Percentiles rank a stretch among this genome's conserved stretches.
These are phyloP conservation scores for Enhydra lutris DNA, from an alignment of 2,113 vertebrate genomes.

Conservation along the genomic window DNA sequence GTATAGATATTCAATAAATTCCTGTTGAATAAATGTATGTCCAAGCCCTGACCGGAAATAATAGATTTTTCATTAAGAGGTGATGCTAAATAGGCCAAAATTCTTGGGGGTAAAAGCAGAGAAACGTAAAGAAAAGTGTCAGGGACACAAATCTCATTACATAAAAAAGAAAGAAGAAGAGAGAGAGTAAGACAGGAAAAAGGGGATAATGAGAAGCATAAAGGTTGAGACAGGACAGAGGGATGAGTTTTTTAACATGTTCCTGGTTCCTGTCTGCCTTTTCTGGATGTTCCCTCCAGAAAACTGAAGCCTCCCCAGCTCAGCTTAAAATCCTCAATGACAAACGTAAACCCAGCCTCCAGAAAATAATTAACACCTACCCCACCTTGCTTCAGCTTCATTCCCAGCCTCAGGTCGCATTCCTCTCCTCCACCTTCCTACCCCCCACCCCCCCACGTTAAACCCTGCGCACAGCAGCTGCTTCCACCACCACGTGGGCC, in stretches of 20 bases:
- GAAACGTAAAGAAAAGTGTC: not conserved
- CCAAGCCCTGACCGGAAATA: not conserved
- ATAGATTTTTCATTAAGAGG: not conserved
- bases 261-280: not conserved
- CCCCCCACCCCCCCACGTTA: rapidly evolving
- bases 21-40: not conserved
- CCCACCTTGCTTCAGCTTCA: no score
- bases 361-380: not conserved
- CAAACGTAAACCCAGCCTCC: not conserved
- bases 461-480: rapidly evolving
- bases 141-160: not conserved
- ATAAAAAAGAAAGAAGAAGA: not conserved
- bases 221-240: not conserved
- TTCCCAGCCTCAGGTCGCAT: not conserved
- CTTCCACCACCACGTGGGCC: no score
- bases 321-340: not conserved
- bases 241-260: no score
- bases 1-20: not conserved
- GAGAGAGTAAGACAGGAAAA: not conserved
- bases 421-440: not conserved
- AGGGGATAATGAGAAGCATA: not conserved
- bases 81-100: not conserved
- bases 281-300: not conserved
- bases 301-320: not conserved
- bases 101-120: not conserved